Evolutionary conservation across 2,888 invertebrate genomes (phyloP).

Genomic region (Heliconius ethilla): DNA sequence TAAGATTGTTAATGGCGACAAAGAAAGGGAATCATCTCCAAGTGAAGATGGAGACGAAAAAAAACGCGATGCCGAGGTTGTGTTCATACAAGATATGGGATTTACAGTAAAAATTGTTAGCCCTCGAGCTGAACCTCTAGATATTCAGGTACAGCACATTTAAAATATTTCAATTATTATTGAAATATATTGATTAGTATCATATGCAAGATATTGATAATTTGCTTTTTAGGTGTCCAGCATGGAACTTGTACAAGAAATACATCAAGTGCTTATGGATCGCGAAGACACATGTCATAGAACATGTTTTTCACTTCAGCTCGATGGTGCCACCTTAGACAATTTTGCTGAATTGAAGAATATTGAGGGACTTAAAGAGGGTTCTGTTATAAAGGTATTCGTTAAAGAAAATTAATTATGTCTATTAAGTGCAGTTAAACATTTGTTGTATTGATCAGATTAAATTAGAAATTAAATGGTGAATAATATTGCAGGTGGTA

Average conservation of each 20-base stretch:
- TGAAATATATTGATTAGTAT: background rate
- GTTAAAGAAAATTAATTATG: background rate
- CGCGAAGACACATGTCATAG: slow-evolving; percentile 99
- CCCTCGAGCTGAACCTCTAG: slow-evolving; percentile 94
- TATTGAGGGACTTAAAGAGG: slow-evolving; percentile 96
- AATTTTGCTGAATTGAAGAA: slow-evolving; percentile 99
- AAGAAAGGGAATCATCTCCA: slow-evolving; percentile 72
- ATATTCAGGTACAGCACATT: slow-evolving; percentile 88
- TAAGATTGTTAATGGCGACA: slow-evolving; percentile 70
- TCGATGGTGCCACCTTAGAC: slow-evolving; percentile 96
- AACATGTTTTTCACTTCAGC: slow-evolving; percentile 97
- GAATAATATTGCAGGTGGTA: slow-evolving; percentile 82
- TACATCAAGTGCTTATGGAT: slow-evolving; percentile 98
- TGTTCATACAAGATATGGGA: slow-evolving; percentile 94
- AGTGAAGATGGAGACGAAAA: slow-evolving; percentile 81
- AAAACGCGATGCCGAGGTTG: slow-evolving; percentile 88
- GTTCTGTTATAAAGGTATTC: slow-evolving; percentile 92
- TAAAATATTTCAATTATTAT: slow-evolving; percentile 37
- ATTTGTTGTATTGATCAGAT: background rate
- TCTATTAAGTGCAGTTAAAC: background rate
- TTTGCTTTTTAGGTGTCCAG: slow-evolving; percentile 88
- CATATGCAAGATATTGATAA: slow-evolving; percentile 31
- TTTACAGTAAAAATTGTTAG: slow-evolving; percentile 97
- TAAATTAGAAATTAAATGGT: background rate
- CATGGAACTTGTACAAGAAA: slow-evolving; percentile 98